Evolutionary conservation across 2,888 invertebrate genomes (phyloP), one percentile per base, ranked within the genome.

Genomic region (Ernsta delagoae): DNA sequence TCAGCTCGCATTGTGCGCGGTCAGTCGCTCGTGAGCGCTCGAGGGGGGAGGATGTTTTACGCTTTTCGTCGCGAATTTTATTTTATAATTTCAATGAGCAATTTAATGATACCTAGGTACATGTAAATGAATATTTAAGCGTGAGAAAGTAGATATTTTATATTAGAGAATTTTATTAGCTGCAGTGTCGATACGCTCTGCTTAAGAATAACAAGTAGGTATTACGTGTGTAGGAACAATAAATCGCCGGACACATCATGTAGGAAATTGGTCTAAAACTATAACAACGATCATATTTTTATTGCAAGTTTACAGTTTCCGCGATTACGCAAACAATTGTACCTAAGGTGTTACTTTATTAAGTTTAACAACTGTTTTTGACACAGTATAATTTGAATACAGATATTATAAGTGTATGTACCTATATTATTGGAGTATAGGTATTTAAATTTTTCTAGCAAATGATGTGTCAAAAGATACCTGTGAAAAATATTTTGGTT

Each of bases 1-100:
- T 91, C 90, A 90, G 83, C 81, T 82, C 81, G 81, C 79, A 91
- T 92, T 92, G 91, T 91, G 76, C 75, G 79, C 66, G 81, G 69
- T 74, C 89, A 87, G 76, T 91, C 87, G 82, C 56, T 75, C 81
- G 90, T 84, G 81, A 83, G 79, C 77, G 70, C 75, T 72, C 75
- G 81, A 71, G 79, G 85, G 82, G 85, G 77, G 71, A 70, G 72
- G 76, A 77, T 76, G 78, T 7, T 5, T 39, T 39, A 24, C 39
- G 39, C 39, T 39, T 39, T 24, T 24, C 24, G 24, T 24, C 24
- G 39, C 39, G 39, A 24, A 24, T 39, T 39, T 39, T 39, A 3
- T 39, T 39, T 39, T 39, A 6, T 7, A 39, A 39, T n/a, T n/a
- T n/a, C n/a, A n/a, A 39, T 39, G 16, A 16, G 16, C 16, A 16